Conservation (phyloP, 2,888 invertebrate species). For the Tetragonisca angustula region DNA sequence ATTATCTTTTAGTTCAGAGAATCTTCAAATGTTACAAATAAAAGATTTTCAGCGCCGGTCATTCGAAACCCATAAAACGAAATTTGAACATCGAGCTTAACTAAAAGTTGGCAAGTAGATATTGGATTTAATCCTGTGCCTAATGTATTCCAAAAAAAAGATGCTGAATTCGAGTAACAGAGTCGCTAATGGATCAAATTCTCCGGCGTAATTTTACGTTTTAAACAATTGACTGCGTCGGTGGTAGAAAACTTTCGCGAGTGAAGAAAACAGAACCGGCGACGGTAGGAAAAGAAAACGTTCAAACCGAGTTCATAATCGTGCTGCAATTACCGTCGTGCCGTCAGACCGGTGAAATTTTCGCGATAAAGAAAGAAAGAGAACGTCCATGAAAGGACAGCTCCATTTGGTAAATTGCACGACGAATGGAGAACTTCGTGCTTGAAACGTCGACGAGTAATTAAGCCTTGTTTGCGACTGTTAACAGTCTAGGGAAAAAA, state of each 20-base stretch:
- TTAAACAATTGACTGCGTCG: background rate
- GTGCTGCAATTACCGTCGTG: conserved; percentile 23
- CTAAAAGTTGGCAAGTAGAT: no score
- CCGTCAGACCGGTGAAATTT: conserved; percentile 1
- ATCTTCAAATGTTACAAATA: no score
- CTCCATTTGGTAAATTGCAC: conserved; percentile 49
- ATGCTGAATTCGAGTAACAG: no score
- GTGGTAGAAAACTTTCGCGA: background rate
- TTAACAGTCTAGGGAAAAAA: background rate
- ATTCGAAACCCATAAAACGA: no score
- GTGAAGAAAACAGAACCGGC: background rate
- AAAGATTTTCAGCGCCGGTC: no score
- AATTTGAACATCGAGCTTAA: no score
- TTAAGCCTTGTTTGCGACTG: conserved; percentile 26
- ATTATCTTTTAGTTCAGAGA: no score
- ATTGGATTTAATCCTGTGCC: no score
- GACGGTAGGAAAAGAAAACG: background rate
- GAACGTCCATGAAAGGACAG: conserved; percentile 16
- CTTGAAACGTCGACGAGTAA: conserved; percentile 17
- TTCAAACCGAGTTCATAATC: conserved; percentile 29
- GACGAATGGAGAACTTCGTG: background rate
- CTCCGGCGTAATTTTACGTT: conserved; percentile 12
- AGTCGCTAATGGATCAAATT: conserved; percentile 45
- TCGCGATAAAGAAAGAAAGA: background rate
- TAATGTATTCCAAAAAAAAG: no score